Base-by-base conservation (phyloP, 2,113 vertebrate genomes). In the Neogale vison region DNA sequence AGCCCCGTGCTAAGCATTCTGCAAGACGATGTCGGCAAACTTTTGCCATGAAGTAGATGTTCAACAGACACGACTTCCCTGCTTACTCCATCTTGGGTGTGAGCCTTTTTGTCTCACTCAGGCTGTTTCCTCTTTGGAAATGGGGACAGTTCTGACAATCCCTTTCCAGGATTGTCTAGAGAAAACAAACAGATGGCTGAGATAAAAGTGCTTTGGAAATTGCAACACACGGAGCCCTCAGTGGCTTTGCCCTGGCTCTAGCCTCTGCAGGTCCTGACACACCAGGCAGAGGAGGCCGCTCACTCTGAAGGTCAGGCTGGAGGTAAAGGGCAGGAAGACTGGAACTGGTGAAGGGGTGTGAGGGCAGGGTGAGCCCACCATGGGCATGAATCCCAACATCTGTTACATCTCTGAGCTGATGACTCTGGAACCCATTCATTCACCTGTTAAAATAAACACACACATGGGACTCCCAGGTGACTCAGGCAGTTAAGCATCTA, bases 351-450 rank as follows among this genome's bases (percentile, higher is more conserved):
- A 57, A 67, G 79, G 34, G 24, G 21, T 18, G 80, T 24, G 42
- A 23, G 65, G 7, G 52, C 42, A 45, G 50, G 39, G 57, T 2
- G 0, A 39, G 9, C 0, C 6, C 45, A 14, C 55, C 18, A 10
- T 5, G 11, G n/a, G 7, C 26, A 18, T 10, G 42, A 34, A 23
- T 31, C 50, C 80, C 20, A 55, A 13, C 4, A 69, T 0, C 21
- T 1, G 0, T 6, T 1, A 72, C n/a, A 63, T 57, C 45, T 50
- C 29, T 2, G 3, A 24, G n/a, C 52, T 55, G 29, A 13, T 36
- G 14, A 86, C 29, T 42, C 76, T 59, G 61, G 20, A 18, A 83
- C 12, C 55, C 72, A 11, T 1, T 24, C 5, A 1, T 17, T 86
- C 42, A 17, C 31, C n/a, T n/a, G 3, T 3, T 74, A 20, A n/a